A percentile compares a stretch with the other conserved stretches of the same genome.
Evolutionary conservation across 1,140 invertebrate genomes (phyloP).

Genomic region (Drosophila melanica): DNA sequence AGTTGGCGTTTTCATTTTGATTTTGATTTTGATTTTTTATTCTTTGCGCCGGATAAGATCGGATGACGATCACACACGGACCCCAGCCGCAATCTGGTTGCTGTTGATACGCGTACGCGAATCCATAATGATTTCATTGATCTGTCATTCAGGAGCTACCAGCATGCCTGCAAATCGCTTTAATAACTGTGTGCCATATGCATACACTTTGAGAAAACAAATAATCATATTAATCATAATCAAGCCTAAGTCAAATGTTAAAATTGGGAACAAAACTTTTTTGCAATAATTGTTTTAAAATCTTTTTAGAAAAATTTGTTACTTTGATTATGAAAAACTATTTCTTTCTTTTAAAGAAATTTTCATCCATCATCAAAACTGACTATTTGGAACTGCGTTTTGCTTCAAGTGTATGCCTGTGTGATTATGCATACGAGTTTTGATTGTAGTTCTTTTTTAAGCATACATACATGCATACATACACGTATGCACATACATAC

Average conservation of each 20-base stretch:
- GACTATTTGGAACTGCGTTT: neutral
- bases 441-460: neutral
- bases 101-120: slow-evolving; percentile 37
- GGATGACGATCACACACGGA: slow-evolving; percentile 21
- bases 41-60: slow-evolving; percentile 35
- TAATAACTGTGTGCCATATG: slow-evolving; percentile 2
- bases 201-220: too few relatives aligned
- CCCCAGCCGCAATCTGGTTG: neutral
- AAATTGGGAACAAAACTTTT: too few relatives aligned
- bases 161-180: slow-evolving; percentile 38
- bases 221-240: too few relatives aligned
- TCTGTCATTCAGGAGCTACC: slow-evolving; percentile 78
- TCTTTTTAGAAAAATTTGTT: too few relatives aligned
- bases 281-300: too few relatives aligned
- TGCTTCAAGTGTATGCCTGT: slow-evolving; percentile 3
- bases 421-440: slow-evolving; percentile 12
- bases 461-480: neutral
- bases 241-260: too few relatives aligned
- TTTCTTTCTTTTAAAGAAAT: too few relatives aligned
- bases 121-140: slow-evolving; percentile 80
- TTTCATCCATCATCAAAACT: too few relatives aligned
- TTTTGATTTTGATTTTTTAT: neutral
- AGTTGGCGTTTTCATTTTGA: slow-evolving; percentile 51
- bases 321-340: too few relatives aligned
- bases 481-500: neutral